Evolutionary conservation across 2,888 invertebrate species (phyloP), one percentile per base, ranked within the genome.

Genomic region (Athalia cordata): DNA sequence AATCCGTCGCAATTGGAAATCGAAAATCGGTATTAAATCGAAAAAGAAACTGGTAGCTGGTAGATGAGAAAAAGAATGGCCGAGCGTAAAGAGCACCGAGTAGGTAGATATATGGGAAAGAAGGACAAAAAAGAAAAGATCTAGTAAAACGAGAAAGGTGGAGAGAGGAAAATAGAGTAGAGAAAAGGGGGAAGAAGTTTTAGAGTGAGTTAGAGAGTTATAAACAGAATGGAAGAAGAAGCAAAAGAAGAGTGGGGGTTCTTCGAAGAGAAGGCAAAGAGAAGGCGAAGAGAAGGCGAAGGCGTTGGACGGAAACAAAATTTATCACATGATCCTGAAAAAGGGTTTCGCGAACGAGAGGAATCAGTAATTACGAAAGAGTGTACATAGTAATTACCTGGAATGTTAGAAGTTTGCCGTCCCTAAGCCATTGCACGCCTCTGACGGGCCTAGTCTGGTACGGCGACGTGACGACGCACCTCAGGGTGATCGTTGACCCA

Each of bases 341-440:
- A 57, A 75, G 43, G 49, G 15, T 74, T 62, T 13, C 29, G 43
- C 15, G 11, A 50, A 62, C 62, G 11, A 52, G 43, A 29, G 75
- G 62, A 64, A 64, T 75, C 29, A 5, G 15, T 62, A 66, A 80
- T 77, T 65, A 52, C 29, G 11, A 43, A 79, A 64, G 29, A 55
- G 62, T 43, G 9, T 61, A 43, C 8, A 50, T 6, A 29, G 57
- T 67, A 78, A 80, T 82, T 88, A 92, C 93, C 91, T 92, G 92
- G 88, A 92, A 91, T 87, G 91, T 91, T 84, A 93, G 90, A 86
- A 92, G 92, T 85, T 91, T 91, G 83, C 91, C 92, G 84, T 92
- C 92, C 86, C 92, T 92, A 81, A 93, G 89, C 93, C 93, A 93
- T 86, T 92, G 91, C 80, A 93, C 92, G 78, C 87, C 88, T 82